Evolutionary conservation across 2,888 invertebrate genomes (phyloP), one percentile per base, ranked within the genome.

Genomic region (Lepidochitona cinerea): DNA sequence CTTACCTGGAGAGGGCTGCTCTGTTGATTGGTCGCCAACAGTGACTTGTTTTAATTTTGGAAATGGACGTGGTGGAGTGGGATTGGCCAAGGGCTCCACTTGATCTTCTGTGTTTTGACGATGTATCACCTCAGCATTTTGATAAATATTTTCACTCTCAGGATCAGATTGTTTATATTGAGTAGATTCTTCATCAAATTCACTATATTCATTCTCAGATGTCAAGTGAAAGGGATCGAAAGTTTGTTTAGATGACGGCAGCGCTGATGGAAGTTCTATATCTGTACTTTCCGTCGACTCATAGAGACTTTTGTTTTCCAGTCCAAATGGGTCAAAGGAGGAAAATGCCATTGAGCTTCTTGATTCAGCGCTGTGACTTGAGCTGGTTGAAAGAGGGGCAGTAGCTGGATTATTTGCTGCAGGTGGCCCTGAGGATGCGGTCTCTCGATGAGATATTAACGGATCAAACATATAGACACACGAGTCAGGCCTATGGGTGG

Each of bases 381-480:
- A 29, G 29, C 26, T 23, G 4, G 18, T 12, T 4, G 59, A 4
- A 23, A 4, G 59, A 29, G 14, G 23, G 14, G 59, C 29, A 18
- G 18, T 18, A n/a, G n/a, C n/a, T n/a, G n/a, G n/a, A n/a, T n/a
- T n/a, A 23, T 49, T 23, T 26, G 29, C 4, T 26, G 23, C 59
- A 14, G 18, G 59, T 14, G 59, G 59, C 2, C 59, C 59, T 18
- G 59, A 59, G 2, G 59, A 59, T 4, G 59, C 59, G 12, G 59
- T 59, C 32, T 59, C 59, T 32, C 32, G 23, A 26, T 59, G 59
- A 29, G 59, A 26, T 14, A 7, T 29, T 59, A 59, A 59, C 14
- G 59, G 59, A 32, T 59, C 59, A 59, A 59, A 59, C 59, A 59
- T 59, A 59, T 59, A 59, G 14, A 59, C 59, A 59, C 59, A 59